Conservation (phyloP, 2,797 vertebrate species). For the Pterois miles region DNA sequence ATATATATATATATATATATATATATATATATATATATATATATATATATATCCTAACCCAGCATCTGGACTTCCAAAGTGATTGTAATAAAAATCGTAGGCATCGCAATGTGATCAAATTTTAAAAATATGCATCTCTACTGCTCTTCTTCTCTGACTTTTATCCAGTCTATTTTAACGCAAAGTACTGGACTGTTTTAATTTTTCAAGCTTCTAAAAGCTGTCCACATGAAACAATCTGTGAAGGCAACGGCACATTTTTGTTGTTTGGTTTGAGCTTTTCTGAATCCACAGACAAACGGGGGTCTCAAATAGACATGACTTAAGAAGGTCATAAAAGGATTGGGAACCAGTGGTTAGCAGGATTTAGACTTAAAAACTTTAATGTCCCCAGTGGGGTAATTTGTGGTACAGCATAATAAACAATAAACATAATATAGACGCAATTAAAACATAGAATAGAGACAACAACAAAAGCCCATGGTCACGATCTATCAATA, state of each 20-base stretch:
- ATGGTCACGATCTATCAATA: too few relatives aligned
- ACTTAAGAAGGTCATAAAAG: background rate
- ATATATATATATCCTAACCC: too few relatives aligned
- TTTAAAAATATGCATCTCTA: too few relatives aligned
- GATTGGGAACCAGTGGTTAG: background rate
- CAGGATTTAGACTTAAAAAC: too few relatives aligned
- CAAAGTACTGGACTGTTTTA: background rate
- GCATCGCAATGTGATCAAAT: background rate
- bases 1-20: too few relatives aligned
- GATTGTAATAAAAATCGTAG: background rate
- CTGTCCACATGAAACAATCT: background rate
- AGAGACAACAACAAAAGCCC: too few relatives aligned
- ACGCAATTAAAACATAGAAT: too few relatives aligned
- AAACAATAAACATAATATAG: too few relatives aligned
- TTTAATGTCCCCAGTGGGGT: rapidly evolving
- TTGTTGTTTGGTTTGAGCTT: background rate
- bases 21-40: too few relatives aligned
- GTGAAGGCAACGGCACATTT: too few relatives aligned
- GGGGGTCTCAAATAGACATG: background rate
- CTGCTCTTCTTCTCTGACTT: background rate
- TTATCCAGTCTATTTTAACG: background rate
- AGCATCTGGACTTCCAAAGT: background rate
- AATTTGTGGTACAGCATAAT: too few relatives aligned
- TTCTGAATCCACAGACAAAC: background rate
- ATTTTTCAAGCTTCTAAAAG: background rate